A percentile compares a stretch with the other conserved stretches of the same genome.
Conservation (phyloP, 2,888 invertebrate genomes). For the Cephalotes varians region DNA sequence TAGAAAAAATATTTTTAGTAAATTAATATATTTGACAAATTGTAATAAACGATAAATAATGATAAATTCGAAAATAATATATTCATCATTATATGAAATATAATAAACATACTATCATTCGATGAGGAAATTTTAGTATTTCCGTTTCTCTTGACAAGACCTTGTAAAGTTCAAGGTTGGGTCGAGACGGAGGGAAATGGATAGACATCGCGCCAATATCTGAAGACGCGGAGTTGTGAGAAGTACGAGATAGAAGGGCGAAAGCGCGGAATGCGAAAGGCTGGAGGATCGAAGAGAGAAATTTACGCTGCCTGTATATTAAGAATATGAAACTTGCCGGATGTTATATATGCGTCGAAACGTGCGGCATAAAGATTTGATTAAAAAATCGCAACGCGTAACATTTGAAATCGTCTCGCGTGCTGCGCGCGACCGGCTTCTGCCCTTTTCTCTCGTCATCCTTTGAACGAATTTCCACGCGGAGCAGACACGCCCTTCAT, state of each 20-base stretch:
- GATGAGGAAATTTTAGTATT: slow-evolving; percentile 27
- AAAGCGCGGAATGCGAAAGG: slow-evolving; percentile 26
- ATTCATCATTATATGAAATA: not conserved
- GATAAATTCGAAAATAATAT: not conserved
- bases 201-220: slow-evolving; percentile 45
- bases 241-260: not conserved
- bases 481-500: slow-evolving; percentile 71
- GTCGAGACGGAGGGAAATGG: slow-evolving; percentile 10
- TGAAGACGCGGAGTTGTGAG: slow-evolving; percentile 8
- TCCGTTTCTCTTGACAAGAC: not conserved
- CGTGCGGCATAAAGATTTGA: slow-evolving; percentile 45
- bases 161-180: slow-evolving; percentile 52
- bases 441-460: slow-evolving; percentile 51
- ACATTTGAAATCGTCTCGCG: slow-evolving; percentile 32
- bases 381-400: slow-evolving; percentile 45
- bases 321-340: slow-evolving; percentile 33
- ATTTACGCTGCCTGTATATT: slow-evolving; percentile 50
- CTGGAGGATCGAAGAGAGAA: slow-evolving; percentile 24
- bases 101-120: not conserved
- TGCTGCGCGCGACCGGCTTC: not conserved
- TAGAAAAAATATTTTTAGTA: not conserved
- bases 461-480: slow-evolving; percentile 56
- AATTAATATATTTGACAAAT: not conserved
- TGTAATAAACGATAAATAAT: not conserved
- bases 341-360: slow-evolving; percentile 46